A percentile compares a stretch with the other conserved stretches of the same genome.
These are phyloP conservation scores for Parazoanthus atlanticus DNA, from an alignment of 92 coral and sea anemone species.

Conservation along the genomic window DNA sequence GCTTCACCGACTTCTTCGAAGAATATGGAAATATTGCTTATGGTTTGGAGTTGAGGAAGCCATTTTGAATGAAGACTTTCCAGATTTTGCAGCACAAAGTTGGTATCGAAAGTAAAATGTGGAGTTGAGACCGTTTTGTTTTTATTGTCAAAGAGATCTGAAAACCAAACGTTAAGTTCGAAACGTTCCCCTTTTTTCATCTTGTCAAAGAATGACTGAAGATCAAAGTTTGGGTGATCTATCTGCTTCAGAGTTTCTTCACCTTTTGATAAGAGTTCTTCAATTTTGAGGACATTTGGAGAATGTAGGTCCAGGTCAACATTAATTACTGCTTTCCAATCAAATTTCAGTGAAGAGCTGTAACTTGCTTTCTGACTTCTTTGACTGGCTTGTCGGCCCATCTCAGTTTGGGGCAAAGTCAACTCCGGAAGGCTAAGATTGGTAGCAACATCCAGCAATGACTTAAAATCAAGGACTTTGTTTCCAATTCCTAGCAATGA, in stretches of 20 bases:
- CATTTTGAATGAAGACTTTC: conserved; percentile 22
- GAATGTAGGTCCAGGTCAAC: conserved; percentile 49
- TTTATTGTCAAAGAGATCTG: neutral
- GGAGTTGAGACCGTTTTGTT: neutral
- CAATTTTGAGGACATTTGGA: conserved; percentile 14
- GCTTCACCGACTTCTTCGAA: conserved; percentile 65
- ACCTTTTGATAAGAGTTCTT: conserved; percentile 22
- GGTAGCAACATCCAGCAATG: conserved; percentile 61
- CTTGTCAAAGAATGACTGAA: conserved; percentile 33
- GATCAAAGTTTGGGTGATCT: conserved; percentile 27
- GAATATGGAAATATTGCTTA: conserved; percentile 54
- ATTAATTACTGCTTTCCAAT: conserved; percentile 54
- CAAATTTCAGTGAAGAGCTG: conserved; percentile 34
- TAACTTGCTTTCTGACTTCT: conserved; percentile 34
- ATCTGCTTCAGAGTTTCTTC: conserved; percentile 30
- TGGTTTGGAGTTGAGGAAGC: conserved; percentile 30
- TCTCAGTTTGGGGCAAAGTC: neutral
- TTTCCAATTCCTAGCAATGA: conserved; percentile 65
- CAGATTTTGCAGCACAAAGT: conserved; percentile 10
- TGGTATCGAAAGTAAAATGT: neutral
- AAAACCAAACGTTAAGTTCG: neutral
- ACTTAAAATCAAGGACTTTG: conserved; percentile 68
- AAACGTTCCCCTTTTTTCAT: conserved; percentile 18
- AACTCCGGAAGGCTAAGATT: conserved; percentile 64
- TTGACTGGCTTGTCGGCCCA: conserved; percentile 2